phyloP scores from a whole-genome alignment of 2,888 invertebrate genomes.

The Busseola fusca region DNA sequence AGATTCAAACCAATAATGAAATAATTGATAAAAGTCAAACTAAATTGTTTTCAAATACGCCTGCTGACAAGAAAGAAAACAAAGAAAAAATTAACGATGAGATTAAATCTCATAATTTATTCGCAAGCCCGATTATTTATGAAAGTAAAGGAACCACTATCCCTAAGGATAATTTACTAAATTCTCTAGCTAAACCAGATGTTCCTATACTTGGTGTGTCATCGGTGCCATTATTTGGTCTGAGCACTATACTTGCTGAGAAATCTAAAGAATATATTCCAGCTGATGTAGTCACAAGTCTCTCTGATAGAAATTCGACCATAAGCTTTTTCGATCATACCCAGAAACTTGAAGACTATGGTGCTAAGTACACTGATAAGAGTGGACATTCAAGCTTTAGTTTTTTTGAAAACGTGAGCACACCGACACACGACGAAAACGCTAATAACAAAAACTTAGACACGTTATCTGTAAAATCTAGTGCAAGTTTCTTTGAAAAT shows the following conservation, averaged over 20 bases:
- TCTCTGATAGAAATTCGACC: slow-evolving; percentile 58
- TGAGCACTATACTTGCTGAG: slow-evolving; percentile 68
- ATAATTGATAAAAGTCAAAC: slow-evolving; percentile 12
- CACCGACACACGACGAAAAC: slow-evolving; percentile 44
- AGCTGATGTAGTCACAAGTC: slow-evolving; percentile 42
- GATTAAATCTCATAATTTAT: slow-evolving; percentile 37
- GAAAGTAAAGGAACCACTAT: slow-evolving; percentile 19
- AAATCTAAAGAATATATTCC: slow-evolving; percentile 62
- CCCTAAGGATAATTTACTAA: slow-evolving; percentile 53
- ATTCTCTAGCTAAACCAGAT: slow-evolving; percentile 61
- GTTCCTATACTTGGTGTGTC: slow-evolving; percentile 66
- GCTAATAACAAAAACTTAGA: slow-evolving; percentile 2
- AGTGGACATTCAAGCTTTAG: slow-evolving; percentile 58
- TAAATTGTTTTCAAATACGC: slow-evolving; percentile 9
- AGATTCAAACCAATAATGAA: slow-evolving; percentile 7
- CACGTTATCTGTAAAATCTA: slow-evolving; percentile 7
- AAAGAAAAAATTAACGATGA: slow-evolving; percentile 25
- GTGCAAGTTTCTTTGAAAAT: slow-evolving; percentile 29
- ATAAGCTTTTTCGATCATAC: slow-evolving; percentile 63
- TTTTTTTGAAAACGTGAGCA: slow-evolving; percentile 64
- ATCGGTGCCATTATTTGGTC: slow-evolving; percentile 69
- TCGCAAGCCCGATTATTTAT: slow-evolving; percentile 27
- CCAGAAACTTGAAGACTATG: slow-evolving; percentile 34
- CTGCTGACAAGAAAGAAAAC: slow-evolving; percentile 36
- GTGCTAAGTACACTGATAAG: slow-evolving; percentile 33